phyloP scores from a whole-genome alignment of 2,113 vertebrate species.

The Parus major region DNA sequence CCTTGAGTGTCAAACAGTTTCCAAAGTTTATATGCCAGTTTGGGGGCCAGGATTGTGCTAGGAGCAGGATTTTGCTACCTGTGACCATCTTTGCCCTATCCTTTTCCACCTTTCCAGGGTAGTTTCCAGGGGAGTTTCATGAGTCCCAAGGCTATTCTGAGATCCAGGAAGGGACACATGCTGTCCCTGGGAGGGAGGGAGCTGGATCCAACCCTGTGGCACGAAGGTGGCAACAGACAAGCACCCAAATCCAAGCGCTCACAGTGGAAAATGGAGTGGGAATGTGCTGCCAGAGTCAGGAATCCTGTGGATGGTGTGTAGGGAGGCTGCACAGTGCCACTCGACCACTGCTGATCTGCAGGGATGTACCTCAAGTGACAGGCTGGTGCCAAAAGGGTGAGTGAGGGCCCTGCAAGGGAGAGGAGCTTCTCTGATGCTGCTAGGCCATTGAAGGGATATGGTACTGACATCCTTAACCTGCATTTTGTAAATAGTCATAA shows the following conservation, averaged over 20 bases:
- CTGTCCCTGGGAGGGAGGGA: neutral
- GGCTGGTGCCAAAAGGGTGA: neutral
- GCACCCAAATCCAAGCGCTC: neutral
- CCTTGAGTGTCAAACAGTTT: neutral
- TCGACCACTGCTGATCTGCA: rapidly evolving
- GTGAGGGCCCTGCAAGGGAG: neutral
- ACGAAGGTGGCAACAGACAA: neutral
- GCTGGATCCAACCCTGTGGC: neutral
- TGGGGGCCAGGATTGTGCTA: neutral
- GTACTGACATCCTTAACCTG: neutral
- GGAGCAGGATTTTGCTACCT: neutral
- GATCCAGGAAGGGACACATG: neutral
- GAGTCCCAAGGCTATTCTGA: neutral
- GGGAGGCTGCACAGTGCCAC: neutral
- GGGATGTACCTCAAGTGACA: neutral
- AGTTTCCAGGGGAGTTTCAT: neutral
- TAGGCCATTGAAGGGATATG: neutral
- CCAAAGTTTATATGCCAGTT: neutral
- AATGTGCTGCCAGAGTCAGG: neutral
- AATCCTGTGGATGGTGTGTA: neutral
- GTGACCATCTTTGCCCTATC: neutral
- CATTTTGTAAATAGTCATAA: neutral
- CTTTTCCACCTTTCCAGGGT: neutral
- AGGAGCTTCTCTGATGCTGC: neutral
- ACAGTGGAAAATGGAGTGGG: neutral